Evolutionary conservation across 1,140 invertebrate species (phyloP), one percentile per base, ranked within the genome.

Genomic region (Eumeta japonica): DNA sequence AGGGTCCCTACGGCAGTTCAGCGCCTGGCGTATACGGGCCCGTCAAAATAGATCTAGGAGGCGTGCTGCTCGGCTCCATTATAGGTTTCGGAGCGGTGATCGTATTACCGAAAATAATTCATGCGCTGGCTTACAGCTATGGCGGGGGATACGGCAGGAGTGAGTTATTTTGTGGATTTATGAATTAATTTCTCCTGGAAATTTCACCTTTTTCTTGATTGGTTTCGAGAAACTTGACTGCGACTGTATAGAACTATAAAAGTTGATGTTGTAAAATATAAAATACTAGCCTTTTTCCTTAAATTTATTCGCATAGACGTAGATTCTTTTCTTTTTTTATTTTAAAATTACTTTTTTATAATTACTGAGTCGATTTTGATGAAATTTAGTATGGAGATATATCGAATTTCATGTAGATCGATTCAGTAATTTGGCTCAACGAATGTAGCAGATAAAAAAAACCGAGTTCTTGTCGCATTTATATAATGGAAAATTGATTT

Each of bases 21-120:
- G 58, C 65, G 10, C 62, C 75, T 0, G 71, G 75, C 3, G 36
- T 74, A 1, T 86, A 86, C 37, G 80, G 81, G 7, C 85, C 86
- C 1, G 73, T 87, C n/a, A 89, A 88, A 63, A 82, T 91, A 20
- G 88, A 91, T 48, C 64, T 91, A 1, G 88, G 88, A 3, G 88
- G 87, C n/a, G 79, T 91, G 16, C 75, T 89, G 2, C 60, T 90
- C 5, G 88, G 88, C 0, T 87, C 87, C 4, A 78, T 89, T 0
- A 76, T 91, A 28, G 88, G 88, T 2, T 80, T 91, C 17, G 88
- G 87, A 14, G 86, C 87, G 2, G 81, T 90, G 27, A 75, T 91
- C 7, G 80, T 91, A 1, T 76, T 89, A 15, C 88, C 88, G 0
- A 91, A 91, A 60, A 57, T 91, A 13, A 77, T 89, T 1, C 81